These are phyloP conservation scores for Myotis pilosus DNA, from an alignment of 2,797 vertebrate species.

Conservation along the genomic window DNA sequence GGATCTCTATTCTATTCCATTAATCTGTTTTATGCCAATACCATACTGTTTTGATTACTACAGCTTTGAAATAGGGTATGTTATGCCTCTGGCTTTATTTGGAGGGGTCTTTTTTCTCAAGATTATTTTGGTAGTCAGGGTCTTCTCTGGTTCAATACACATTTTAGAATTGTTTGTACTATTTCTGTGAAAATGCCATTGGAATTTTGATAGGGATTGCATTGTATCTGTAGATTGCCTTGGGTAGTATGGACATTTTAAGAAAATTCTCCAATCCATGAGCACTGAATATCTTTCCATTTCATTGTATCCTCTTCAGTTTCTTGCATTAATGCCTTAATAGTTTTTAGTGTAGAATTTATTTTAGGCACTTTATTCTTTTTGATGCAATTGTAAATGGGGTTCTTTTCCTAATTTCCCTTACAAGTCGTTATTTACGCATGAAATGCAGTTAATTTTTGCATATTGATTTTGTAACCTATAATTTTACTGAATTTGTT, in stretches of 20 bases:
- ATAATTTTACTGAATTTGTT: not conserved
- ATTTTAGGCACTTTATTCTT: not conserved
- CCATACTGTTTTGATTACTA: not conserved
- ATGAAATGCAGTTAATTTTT: not conserved
- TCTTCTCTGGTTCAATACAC: not conserved
- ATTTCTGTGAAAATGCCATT: not conserved
- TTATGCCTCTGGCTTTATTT: not conserved
- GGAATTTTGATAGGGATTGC: not conserved
- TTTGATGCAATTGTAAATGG: not conserved
- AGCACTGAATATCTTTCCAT: not conserved
- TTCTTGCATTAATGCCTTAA: not conserved
- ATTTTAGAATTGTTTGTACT: not conserved
- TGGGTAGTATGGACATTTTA: not conserved
- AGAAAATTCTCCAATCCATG: not conserved
- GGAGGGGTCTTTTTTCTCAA: not conserved
- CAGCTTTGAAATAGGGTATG: not conserved
- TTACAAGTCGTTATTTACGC: not conserved
- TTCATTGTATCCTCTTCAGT: not conserved
- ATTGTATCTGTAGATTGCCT: not conserved
- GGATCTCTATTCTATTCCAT: not conserved
- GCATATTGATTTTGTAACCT: not conserved
- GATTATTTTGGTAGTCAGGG: not conserved
- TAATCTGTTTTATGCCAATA: not conserved
- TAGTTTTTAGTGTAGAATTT: not conserved
- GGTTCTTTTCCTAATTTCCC: not conserved